Evolutionary conservation across 2,113 vertebrate genomes (phyloP), one percentile per base, ranked within the genome.

Genomic region (Peromyscus leucopus): DNA sequence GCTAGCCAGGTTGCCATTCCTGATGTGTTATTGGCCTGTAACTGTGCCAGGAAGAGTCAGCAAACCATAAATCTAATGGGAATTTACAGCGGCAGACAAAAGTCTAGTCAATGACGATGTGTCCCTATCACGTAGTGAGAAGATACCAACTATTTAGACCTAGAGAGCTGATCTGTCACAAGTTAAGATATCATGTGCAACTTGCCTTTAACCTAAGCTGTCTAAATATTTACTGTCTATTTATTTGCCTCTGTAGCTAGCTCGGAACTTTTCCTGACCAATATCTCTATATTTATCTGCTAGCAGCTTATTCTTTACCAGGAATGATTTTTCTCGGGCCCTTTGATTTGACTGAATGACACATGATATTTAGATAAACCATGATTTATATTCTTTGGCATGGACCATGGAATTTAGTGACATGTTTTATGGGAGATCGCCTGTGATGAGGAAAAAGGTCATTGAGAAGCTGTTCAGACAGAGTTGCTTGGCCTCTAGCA

Each of bases 401-500:
- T 94, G 93, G 95, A 74, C 89, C 2, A 3, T 87, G 72, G 82
- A 93, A 57, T 78, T 97, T 90, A 72, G 97, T 97, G 97, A 92
- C 94, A 57, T 55, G 15, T 94, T 98, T 98, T 95, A 97, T 17
- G 96, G 55, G 95, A 95, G 97, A 97, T 98, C 97, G 97, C 89
- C 93, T 98, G 36, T 96, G 98, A 98, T 98, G 96, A 98, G 95
- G 96, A 98, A 83, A 97, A 90, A 98, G 98, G 97, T 98, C 97
- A 97, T n/a, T 61, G 92, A 69, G 97, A 98, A 98, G 59, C 97
- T 98, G 97, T 97, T 97, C 65, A 96, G 92, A 97, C 90, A 95
- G 96, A 96, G 96, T 97, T 79, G 36, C 65, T 93, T 94, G 92
- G 76, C 95, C 93, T 97, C 28, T 10, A 83, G 98, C 48, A 95